These are phyloP conservation scores for Callyntrura sp. DNA, from an alignment of 2,888 invertebrate genomes.

Conservation along the genomic window DNA sequence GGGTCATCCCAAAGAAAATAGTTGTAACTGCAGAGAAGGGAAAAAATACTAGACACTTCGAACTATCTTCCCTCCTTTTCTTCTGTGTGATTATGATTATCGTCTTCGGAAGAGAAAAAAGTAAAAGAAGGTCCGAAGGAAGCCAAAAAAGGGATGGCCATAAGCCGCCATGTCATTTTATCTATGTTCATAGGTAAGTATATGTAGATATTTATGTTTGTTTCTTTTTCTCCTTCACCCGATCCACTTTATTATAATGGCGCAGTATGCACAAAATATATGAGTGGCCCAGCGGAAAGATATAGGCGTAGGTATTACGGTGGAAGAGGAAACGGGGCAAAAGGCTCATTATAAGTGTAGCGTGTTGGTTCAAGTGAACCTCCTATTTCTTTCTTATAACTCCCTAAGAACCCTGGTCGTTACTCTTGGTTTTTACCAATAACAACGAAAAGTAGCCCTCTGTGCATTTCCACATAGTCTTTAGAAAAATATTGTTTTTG, in stretches of 20 bases:
- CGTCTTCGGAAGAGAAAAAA: conserved; percentile 8
- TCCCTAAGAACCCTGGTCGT: conserved; percentile 55
- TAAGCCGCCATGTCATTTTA: neutral
- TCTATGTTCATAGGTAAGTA: neutral
- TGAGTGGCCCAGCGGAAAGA: neutral
- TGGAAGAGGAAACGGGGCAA: neutral
- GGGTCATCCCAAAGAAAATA: conserved; percentile 72
- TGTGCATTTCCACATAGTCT: conserved; percentile 54
- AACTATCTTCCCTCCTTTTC: too few species aligned
- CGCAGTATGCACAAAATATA: conserved; percentile 20
- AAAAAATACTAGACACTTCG: conserved; percentile 12
- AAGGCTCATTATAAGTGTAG: conserved; percentile 59
- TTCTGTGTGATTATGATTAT: conserved; percentile 15
- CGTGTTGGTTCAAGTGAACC: conserved; percentile 56
- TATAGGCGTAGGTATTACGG: neutral
- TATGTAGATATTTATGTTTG: conserved; percentile 48
- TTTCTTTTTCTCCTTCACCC: neutral
- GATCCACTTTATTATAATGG: conserved; percentile 9
- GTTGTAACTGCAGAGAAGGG: conserved; percentile 54
- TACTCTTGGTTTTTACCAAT: neutral
- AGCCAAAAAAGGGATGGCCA: conserved; percentile 57
- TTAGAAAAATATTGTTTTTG: conserved; percentile 61
- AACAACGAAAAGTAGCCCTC: neutral
- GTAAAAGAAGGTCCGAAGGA: conserved; percentile 30
- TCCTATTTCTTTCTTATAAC: conserved; percentile 39